Base-by-base conservation (phyloP, 2,888 invertebrate species). In the Diploptera punctata region DNA sequence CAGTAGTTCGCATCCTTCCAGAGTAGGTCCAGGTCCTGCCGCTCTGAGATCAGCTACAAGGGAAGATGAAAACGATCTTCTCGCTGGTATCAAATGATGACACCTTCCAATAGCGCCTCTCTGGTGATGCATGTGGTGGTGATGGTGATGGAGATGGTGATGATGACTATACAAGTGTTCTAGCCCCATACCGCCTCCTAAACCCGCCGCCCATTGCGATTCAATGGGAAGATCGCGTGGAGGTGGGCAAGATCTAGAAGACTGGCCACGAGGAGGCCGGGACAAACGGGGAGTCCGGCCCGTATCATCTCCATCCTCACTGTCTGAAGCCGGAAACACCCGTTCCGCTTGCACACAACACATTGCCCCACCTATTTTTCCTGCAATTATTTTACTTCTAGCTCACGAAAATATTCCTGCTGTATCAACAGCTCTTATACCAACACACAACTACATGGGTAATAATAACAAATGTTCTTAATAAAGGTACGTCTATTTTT, bases 161-260 rank as follows among this genome's bases (percentile, higher is more conserved):
- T 54, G 72, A 26, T 69, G 73, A 9, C 57, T 44, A 26, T 44
- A 65, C 16, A 60, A 60, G n/a, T 61, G 67, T 44, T 72, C 57
- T 71, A 82, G 81, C 1, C 82, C 82, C 82, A 82, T 82, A 62
- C 82, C 82, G 76, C 81, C 82, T 76, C 81, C 82, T 70, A 82
- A 77, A n/a, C 82, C 82, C 26, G 82, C 82, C 26, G 82, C 82
- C 82, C 82, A 82, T 61, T 82, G 81, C 18, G 82, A 82, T 77
- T 82, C 82, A 38, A 76, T 72, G 52, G 77, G 75, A 49, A 75
- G 74, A 43, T 75, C 76, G 29, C 74, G 43, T 18, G 75, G 75
- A 16, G 73, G 75, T 5, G 77, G 75, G 19, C 76, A 74, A 33
- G 73, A 73, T 24, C 76, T 57, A 24, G 76, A 71, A 13, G 74